Evolutionary conservation across 2,888 invertebrate genomes (phyloP), one percentile per base, ranked within the genome.

Genomic region (Sialis fuliginosa): DNA sequence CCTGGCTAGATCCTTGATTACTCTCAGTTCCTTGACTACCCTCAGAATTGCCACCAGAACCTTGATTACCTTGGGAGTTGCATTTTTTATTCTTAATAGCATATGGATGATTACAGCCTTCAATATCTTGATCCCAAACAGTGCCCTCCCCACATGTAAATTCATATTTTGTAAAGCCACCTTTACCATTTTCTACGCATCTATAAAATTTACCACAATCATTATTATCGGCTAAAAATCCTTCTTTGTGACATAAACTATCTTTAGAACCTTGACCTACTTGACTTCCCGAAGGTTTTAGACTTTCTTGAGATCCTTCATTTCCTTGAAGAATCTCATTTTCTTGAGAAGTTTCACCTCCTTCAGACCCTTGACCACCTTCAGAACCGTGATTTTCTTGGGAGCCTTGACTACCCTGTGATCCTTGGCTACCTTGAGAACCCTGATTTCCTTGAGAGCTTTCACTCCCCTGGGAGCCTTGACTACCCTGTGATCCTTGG

Each of bases 131-230:
- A 62, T 83, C 82, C 70, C 79, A 83, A 52, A 82, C 79, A 1
- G 83, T 83, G 33, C 81, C 81, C 49, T 73, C 72, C 8, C 74
- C 71, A 56, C 83, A 83, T 41, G 74, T 71, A 58, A 81, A 81
- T 56, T 77, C 69, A 58, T 72, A 80, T 6, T 40, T 33, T 12
- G 37, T 49, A 30, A 45, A 46, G 45, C 40, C n/a, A 50, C 42
- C 32, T 52, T 52, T 47, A 54, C 55, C 49, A 33, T 54, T 53
- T 48, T 54, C 53, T 22, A 57, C 58, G 39, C 58, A 62, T 51
- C 61, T 55, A 47, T 60, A 61, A 50, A 62, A 63, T 52, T 58
- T 62, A 44, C 53, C 56, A 49, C 63, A 63, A 45, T 62, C 54
- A 32, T 49, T 54, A n/a, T 57, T 55, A 52, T 60, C 58, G 6